Evolutionary conservation across 1,140 invertebrate species (phyloP).

Genomic region (Apis dorsata): DNA sequence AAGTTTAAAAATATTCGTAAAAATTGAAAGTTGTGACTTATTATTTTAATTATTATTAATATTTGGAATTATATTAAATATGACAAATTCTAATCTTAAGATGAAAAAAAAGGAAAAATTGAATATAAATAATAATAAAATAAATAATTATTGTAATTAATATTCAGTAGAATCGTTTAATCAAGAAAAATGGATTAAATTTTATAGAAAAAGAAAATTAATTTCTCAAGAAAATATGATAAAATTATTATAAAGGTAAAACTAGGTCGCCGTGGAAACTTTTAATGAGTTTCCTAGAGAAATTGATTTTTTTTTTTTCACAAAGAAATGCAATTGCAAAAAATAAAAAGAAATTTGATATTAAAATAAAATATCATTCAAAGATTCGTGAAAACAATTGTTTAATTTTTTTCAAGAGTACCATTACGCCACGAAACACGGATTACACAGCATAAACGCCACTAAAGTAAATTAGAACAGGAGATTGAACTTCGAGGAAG

Average conservation of each 20-base stretch:
- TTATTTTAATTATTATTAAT: too few species aligned
- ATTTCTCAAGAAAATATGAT: not conserved
- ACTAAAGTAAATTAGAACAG: slow-evolving; percentile 1
- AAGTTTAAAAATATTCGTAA: too few species aligned
- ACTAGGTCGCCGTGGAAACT: not conserved
- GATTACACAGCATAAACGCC: not conserved
- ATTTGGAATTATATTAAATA: too few species aligned
- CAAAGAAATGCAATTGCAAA: not conserved
- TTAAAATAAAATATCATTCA: too few species aligned
- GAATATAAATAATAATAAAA: too few species aligned
- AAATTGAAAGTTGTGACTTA: too few species aligned
- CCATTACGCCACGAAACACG: not conserved
- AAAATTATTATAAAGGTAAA: not conserved
- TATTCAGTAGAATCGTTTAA: not conserved
- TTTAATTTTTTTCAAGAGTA: too few species aligned
- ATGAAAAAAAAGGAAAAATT: too few species aligned
- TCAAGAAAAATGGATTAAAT: not conserved
- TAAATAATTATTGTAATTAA: too few species aligned
- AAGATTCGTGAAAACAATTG: not conserved
- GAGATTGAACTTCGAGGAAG: slow-evolving; percentile 4
- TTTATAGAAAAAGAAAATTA: not conserved
- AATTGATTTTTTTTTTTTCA: not conserved
- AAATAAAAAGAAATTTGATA: not conserved
- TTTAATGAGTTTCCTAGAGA: not conserved
- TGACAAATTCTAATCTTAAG: too few species aligned